Conservation (phyloP, 2,797 vertebrate genomes). For the Protosalanx chinensis region DNA sequence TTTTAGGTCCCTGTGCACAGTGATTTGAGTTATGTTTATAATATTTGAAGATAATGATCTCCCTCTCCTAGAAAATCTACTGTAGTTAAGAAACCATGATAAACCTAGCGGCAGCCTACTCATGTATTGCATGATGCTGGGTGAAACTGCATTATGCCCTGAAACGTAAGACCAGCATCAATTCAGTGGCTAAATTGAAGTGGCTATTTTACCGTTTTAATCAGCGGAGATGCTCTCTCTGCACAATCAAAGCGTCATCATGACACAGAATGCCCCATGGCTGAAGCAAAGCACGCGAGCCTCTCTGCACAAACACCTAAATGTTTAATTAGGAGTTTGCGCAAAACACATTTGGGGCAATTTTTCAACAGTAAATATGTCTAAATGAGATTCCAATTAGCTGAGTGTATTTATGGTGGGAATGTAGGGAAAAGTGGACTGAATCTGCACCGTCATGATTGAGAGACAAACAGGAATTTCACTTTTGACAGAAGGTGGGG, state of each 20-base stretch:
- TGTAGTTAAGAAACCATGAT: no score
- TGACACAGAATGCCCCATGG: slow-evolving; percentile 11
- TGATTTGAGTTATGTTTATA: no score
- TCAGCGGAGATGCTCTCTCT: background rate
- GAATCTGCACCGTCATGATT: slow-evolving; percentile 28
- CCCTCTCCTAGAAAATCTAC: no score
- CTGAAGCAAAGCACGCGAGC: slow-evolving; percentile 1
- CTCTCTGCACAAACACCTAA: slow-evolving; percentile 12
- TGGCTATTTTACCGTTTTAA: background rate
- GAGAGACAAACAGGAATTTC: no score
- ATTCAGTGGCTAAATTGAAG: no score
- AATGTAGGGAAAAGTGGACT: background rate
- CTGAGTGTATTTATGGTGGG: background rate
- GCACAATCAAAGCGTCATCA: slow-evolving; percentile 35
- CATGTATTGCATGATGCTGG: background rate
- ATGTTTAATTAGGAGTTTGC: slow-evolving; percentile 14
- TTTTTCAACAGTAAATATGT: slow-evolving; percentile 8
- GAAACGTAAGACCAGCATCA: no score
- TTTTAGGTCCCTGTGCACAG: no score
- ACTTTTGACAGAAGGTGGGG: background rate
- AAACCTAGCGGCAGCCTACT: background rate
- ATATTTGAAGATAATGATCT: no score
- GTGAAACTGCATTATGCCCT: no score
- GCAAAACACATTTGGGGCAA: background rate
- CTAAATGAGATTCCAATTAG: slow-evolving; percentile 12